phyloP scores from a whole-genome alignment of 2,113 vertebrate genomes.

The Tympanuchus pallidicinctus region DNA sequence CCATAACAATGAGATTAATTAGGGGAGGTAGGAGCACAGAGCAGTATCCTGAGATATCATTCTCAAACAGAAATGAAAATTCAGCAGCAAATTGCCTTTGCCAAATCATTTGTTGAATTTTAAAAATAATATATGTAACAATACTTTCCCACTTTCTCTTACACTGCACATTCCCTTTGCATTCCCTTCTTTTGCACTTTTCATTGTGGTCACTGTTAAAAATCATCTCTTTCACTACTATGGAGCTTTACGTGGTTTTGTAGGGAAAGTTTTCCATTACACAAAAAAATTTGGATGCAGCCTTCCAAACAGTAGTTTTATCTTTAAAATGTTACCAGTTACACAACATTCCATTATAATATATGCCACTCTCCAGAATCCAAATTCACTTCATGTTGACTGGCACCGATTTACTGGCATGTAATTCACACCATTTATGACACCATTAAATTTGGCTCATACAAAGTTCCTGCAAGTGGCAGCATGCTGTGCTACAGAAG shows the following conservation, averaged over 20 bases:
- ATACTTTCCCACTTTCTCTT: not conserved
- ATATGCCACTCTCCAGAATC: not conserved
- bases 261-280: not conserved
- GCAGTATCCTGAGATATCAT: not conserved
- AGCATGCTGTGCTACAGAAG: constrained; percentile 11
- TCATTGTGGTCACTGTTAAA: not conserved
- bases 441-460: constrained; percentile 17
- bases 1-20: not conserved
- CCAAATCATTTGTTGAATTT: not conserved
- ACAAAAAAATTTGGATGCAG: not conserved
- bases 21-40: not conserved
- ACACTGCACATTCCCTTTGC: not conserved
- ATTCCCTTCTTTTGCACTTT: not conserved
- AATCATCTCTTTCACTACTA: not conserved
- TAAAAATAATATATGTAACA: not conserved
- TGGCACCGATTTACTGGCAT: constrained; percentile 6
- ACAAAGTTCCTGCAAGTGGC: not conserved
- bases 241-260: not conserved
- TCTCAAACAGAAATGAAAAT: not conserved
- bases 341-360: not conserved
- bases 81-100: not conserved
- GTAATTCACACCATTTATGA: constrained; percentile 11
- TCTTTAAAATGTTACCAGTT: not conserved
- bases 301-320: not conserved
- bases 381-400: constrained; percentile 22